Evolutionary conservation across 2,888 invertebrate genomes (phyloP).

Genomic region (Cylindroiulus punctatus): DNA sequence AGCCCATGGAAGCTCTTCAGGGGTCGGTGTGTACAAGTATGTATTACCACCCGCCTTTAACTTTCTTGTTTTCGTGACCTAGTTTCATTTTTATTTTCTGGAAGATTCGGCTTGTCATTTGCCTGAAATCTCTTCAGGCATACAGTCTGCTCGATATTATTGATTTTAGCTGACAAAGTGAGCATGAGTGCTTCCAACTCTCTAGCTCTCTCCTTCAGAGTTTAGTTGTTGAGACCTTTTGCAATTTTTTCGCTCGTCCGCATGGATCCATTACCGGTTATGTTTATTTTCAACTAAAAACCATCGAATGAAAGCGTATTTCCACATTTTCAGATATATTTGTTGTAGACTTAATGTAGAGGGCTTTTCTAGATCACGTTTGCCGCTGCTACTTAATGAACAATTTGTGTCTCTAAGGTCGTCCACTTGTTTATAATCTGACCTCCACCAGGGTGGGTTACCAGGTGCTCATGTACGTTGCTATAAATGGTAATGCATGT

Average conservation of each 20-base stretch:
- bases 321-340: constrained; percentile 27
- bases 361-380: neutral
- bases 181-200: constrained; percentile 43
- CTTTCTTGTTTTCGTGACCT: constrained; percentile 42
- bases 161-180: constrained; percentile 47
- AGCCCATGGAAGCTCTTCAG: neutral
- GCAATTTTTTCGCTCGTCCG: constrained; percentile 21
- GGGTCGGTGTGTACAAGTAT: neutral
- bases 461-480: neutral
- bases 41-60: constrained; percentile 28
- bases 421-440: neutral
- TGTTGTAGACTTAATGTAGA: no score
- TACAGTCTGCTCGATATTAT: constrained; percentile 47
- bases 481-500: no score
- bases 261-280: constrained; percentile 36
- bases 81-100: constrained; percentile 40
- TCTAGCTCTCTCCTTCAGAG: neutral
- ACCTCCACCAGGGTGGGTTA: neutral
- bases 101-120: constrained; percentile 45
- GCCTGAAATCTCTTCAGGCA: constrained; percentile 47
- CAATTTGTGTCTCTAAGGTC: constrained; percentile 17
- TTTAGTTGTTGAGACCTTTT: neutral
- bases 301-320: constrained; percentile 4
- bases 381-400: neutral
- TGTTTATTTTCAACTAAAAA: constrained; percentile 47